phyloP scores from a whole-genome alignment of 1,140 invertebrate genomes.

The Druon quercuslanigerum region DNA sequence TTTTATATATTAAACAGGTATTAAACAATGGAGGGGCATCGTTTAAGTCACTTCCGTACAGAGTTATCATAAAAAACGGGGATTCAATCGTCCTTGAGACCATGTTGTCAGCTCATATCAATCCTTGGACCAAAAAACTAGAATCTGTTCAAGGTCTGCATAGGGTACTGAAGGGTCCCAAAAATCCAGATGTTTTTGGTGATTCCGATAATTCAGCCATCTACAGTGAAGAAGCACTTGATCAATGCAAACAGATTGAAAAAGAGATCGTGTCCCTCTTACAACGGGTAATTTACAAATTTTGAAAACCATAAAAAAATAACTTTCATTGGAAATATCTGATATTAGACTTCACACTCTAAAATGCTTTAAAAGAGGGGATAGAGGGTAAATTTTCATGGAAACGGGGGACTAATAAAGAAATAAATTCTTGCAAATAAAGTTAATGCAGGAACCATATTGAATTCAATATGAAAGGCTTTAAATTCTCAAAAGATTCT shows the following conservation, averaged over 20 bases:
- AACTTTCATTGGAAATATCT: no score
- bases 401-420: no score
- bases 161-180: slow-evolving; percentile 85
- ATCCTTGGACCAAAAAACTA: slow-evolving; percentile 93
- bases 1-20: slow-evolving; percentile 69
- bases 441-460: no score
- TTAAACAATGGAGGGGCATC: slow-evolving; percentile 80
- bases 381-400: no score
- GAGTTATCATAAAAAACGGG: slow-evolving; percentile 90
- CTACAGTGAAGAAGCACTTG: slow-evolving; percentile 77
- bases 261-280: slow-evolving; percentile 83
- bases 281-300: slow-evolving; percentile 77
- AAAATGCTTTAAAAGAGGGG: no score
- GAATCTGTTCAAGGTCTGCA: slow-evolving; percentile 95
- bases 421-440: no score
- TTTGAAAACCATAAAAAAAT: no score
- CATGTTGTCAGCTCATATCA: slow-evolving; percentile 95
- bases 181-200: slow-evolving; percentile 84
- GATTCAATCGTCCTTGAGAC: slow-evolving; percentile 89
- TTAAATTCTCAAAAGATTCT: no score
- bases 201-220: slow-evolving; percentile 56
- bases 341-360: no score
- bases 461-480: no score
- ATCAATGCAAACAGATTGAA: slow-evolving; percentile 79
- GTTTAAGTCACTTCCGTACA: slow-evolving; percentile 85